Evolutionary conservation across 1,140 invertebrate species (phyloP), one percentile per base, ranked within the genome.

Genomic region (Drosophila pandora): DNA sequence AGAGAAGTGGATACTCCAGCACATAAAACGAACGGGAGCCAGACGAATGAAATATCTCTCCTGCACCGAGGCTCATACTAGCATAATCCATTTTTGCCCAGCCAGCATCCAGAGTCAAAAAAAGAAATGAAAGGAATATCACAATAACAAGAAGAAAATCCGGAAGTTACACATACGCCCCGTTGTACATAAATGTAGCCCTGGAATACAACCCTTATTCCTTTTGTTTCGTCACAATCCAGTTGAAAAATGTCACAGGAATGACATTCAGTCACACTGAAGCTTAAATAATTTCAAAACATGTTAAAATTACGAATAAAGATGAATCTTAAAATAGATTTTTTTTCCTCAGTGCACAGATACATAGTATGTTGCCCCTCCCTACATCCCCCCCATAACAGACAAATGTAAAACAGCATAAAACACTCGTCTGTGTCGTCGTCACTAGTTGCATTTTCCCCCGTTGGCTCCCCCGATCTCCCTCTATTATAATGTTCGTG

Each of bases 101-200:
- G 59, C 52, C 61, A 73, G 50, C 50, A 69, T 49, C 52, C 43
- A 62, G 55, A 55, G 63, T 30, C 47, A 69, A 32, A 71, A 59
- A 45, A 54, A 52, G 55, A n/a, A 52, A 41, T 41, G 28, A 41
- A 45, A 49, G 21, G 7, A 52, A 64, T 63, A 57, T n/a, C 55
- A 60, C 71, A 76, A 60, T 76, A 57, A 76, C 30, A 77, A 43
- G 50, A 48, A 37, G 30, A 34, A 76, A 64, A 77, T 72, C 67
- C 71, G 68, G 79, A 83, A 82, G 79, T 88, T 88, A 76, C 79
- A 87, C 83, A 87, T 88, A 88, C 83, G 83, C 75, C 82, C 71
- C 58, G 75, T 87, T 74, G 81, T 71, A 21, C 37, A 41, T 28
- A 7, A 6, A 28, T 28, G 25, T 54, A 49, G 34, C 17, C 23